Conservation (phyloP, 1,140 invertebrate genomes). For the Branchinecta lynchi region DNA sequence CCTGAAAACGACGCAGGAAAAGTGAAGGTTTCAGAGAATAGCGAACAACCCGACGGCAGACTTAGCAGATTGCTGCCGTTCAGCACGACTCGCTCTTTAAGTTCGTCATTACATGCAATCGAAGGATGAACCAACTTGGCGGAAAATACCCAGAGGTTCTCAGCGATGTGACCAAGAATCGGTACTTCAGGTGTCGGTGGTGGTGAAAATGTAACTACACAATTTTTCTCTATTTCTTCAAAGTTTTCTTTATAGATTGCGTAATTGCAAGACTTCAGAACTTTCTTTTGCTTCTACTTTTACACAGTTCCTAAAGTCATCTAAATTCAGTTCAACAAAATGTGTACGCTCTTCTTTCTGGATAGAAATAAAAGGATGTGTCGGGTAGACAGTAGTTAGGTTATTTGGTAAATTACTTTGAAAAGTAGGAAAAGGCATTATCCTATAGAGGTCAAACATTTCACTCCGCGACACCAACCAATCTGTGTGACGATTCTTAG, state of each 20-base stretch:
- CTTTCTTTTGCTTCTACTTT: background rate
- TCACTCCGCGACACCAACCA: background rate
- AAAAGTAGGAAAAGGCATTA: background rate
- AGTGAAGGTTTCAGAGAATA: background rate
- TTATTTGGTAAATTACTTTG: background rate
- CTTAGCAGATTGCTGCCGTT: background rate
- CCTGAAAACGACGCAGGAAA: background rate
- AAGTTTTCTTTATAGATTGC: background rate
- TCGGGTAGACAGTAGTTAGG: background rate
- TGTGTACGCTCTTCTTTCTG: background rate
- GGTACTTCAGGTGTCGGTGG: background rate
- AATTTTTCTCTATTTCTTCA: background rate
- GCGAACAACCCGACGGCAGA: background rate
- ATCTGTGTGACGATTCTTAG: background rate
- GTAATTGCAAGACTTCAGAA: background rate
- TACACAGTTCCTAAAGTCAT: background rate
- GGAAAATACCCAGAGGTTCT: background rate
- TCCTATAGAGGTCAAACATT: background rate
- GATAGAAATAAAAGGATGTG: background rate
- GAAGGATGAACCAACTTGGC: background rate
- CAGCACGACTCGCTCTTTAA: background rate
- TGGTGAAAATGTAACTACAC: background rate
- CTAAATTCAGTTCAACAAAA: background rate
- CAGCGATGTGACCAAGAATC: background rate
- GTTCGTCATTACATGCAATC: background rate